Evolutionary conservation across 1,140 invertebrate genomes (phyloP).

Genomic region (Drosophila arawakana): DNA sequence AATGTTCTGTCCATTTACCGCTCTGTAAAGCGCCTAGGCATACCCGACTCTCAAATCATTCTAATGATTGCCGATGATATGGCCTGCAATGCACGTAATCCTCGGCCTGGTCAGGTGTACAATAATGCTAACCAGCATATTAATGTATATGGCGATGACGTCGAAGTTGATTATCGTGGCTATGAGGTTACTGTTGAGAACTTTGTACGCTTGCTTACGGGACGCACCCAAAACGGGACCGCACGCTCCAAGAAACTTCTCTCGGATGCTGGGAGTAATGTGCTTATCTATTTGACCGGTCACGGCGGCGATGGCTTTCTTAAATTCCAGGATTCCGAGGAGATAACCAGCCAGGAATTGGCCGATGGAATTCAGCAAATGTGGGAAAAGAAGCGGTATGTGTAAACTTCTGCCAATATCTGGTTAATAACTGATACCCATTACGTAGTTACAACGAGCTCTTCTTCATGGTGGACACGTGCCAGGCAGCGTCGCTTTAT

Average conservation of each 20-base stretch:
- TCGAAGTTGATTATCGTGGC: conserved; percentile 99
- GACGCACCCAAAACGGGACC: conserved; percentile 94
- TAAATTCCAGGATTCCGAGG: conserved; percentile 99
- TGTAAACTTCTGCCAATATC: not conserved
- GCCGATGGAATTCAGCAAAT: conserved; percentile 99
- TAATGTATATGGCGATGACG: conserved; percentile 99
- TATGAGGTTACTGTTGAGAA: conserved; percentile 99
- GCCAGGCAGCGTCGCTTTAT: conserved; percentile 99
- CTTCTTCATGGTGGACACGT: conserved; percentile 99
- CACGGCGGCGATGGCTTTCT: conserved; percentile 99
- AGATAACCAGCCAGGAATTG: conserved; percentile 99
- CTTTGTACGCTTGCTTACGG: conserved; percentile 98
- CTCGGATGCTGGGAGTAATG: conserved; percentile 98
- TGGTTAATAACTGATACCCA: too few relatives aligned
- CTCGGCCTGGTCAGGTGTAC: conserved; percentile 98
- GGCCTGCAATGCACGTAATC: conserved; percentile 99
- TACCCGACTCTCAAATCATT: conserved; percentile 98
- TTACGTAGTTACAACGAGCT: conserved; percentile 96
- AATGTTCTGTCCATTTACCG: conserved; percentile 99
- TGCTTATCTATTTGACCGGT: conserved; percentile 98
- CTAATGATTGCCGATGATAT: conserved; percentile 99
- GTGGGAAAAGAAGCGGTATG: conserved; percentile 97
- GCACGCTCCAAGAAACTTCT: conserved; percentile 97
- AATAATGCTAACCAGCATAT: conserved; percentile 99
- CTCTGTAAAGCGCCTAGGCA: conserved; percentile 98